Evolutionary conservation across 2,113 vertebrate species (phyloP).

Genomic region (Crotalus helleri): DNA sequence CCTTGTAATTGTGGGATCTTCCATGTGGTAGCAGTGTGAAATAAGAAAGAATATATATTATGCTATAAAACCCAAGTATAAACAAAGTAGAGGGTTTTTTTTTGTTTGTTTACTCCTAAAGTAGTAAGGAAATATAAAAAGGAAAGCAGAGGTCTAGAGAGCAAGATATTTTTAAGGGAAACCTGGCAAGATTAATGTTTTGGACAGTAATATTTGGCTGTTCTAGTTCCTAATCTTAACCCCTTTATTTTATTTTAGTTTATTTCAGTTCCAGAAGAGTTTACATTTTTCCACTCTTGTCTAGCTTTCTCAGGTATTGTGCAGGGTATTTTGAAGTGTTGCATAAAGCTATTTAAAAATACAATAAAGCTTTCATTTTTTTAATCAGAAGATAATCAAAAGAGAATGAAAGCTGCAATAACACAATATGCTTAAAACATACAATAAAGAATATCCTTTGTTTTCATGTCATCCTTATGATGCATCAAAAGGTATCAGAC

Average conservation of each 20-base stretch:
- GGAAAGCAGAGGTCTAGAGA: conserved; percentile 24
- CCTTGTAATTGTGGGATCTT: conserved; percentile 46
- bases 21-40: conserved; percentile 30
- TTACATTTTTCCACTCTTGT: not conserved
- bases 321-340: not conserved
- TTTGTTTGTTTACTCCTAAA: not conserved
- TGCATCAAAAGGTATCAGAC: not conserved
- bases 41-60: conserved; percentile 37
- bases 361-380: fast-evolving
- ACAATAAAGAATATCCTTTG: not conserved
- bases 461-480: not conserved
- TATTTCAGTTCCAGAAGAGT: not conserved
- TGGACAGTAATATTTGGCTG: not conserved
- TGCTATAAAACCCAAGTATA: conserved; percentile 36
- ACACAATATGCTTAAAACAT: not conserved
- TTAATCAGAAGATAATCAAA: conserved; percentile 26
- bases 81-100: not conserved
- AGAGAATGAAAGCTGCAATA: conserved; percentile 14
- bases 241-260: not conserved
- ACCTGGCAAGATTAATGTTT: not conserved
- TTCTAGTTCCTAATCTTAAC: not conserved
- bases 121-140: not conserved
- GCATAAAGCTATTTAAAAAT: not conserved
- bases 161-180: not conserved
- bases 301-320: not conserved